Base-by-base conservation (phyloP, 2,113 vertebrate species). In the Fregetta grallaria region DNA sequence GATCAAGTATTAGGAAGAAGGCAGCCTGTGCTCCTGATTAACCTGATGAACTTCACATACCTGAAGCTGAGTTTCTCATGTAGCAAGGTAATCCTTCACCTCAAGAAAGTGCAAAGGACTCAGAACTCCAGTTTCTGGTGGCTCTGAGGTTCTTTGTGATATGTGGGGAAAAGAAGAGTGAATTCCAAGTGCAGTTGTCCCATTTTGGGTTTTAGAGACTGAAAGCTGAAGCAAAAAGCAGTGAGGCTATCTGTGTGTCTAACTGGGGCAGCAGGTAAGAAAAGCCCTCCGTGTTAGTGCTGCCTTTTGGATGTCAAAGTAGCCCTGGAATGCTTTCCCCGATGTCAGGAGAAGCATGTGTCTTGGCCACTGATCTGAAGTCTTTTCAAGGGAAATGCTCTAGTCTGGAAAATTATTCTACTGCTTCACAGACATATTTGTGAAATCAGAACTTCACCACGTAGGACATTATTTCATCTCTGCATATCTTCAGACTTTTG, bases 401-500 rank as follows among this genome's bases (percentile, higher is more conserved):
- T 18, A 86, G 77, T 34, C 86, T 95, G 93, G 78, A 92, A 97
- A 82, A 95, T 94, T 15, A 29, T 91, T 90, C 63, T 78, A 49
- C 79, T 81, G 61, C 67, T 92, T 84, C 86, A 75, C 94, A 88
- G 71, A 59, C 66, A 85, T 89, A 45, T 32, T 91, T 96, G 87
- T 94, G 93, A 81, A 96, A 93, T 86, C 82, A 92, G 86, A 88
- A 75, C 71, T 63, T 72, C 82, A 38, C 86, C 86, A 71, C 1
- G 3, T 63, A 88, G 86, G 47, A 40, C 32, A 16, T 88, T 92
- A 91, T 84, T 91, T 96, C 77, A 81, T 82, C 88, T 62, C 67
- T 20, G 3, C 52, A 74, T 94, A 50, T 86, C 81, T 97, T 92
- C 91, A 87, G 42, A 79, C 17, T 89, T 76, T 44, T 25, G 52